phyloP scores from a whole-genome alignment of 2,797 vertebrate species.

The Aldrovandia affinis region DNA sequence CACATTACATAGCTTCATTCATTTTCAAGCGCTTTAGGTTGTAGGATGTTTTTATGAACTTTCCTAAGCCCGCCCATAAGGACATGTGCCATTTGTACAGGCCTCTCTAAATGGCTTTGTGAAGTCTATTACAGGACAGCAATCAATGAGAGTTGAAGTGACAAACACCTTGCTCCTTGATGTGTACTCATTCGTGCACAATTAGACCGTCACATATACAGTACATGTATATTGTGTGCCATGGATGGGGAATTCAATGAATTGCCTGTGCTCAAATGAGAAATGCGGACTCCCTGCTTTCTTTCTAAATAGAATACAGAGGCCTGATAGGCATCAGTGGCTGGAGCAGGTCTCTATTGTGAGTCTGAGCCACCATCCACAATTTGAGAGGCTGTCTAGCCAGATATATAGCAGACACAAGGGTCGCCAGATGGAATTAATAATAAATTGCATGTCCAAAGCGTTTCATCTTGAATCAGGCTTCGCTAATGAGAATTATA shows the following conservation, averaged over 20 bases:
- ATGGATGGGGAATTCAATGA: neutral
- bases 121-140: neutral
- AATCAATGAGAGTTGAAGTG: neutral
- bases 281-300: neutral
- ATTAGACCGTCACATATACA: neutral
- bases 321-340: neutral
- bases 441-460: constrained; percentile 56
- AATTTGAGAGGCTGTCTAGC: constrained; percentile 26
- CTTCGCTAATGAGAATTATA: constrained; percentile 41
- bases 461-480: constrained; percentile 47
- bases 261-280: constrained; percentile 16
- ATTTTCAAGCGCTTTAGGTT: too few species aligned
- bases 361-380: neutral
- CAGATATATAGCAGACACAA: constrained; percentile 30
- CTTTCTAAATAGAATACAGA: neutral
- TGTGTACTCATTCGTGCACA: neutral
- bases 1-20: too few species aligned
- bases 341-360: neutral
- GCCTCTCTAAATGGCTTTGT: neutral
- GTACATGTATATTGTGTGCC: neutral
- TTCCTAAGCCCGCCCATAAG: neutral
- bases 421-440: constrained; percentile 36
- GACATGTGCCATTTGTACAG: neutral
- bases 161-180: neutral
- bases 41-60: neutral